Conservation (phyloP, 35 echinoderm and acorn worm genomes). For the Anneissia japonica region DNA sequence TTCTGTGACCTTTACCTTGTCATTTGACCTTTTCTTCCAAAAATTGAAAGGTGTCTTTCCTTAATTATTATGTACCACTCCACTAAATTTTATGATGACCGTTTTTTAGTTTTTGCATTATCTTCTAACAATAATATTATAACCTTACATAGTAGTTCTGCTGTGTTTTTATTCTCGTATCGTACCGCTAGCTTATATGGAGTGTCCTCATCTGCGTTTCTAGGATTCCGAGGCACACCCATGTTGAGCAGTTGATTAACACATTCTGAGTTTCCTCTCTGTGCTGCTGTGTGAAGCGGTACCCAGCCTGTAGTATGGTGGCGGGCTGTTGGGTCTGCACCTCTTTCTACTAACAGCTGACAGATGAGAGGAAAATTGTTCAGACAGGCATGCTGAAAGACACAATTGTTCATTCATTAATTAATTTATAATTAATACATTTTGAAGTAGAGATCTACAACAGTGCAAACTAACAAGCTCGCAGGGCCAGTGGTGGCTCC, state of each 20-base stretch:
- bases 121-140: neutral
- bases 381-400: conserved; percentile 21
- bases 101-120: neutral
- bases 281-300: conserved; percentile 86
- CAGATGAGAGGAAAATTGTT: conserved; percentile 30
- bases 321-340: conserved; percentile 78
- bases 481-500: too few relatives aligned
- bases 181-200: conserved; percentile 69
- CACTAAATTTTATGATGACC: neutral
- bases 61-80: neutral
- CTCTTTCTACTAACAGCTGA: conserved; percentile 38
- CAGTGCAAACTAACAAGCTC: too few relatives aligned
- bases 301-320: conserved; percentile 96
- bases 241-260: conserved; percentile 42
- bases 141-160: conserved; percentile 63
- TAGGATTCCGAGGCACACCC: conserved; percentile 73
- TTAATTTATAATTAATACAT: too few relatives aligned
- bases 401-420: too few relatives aligned
- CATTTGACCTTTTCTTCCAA: neutral
- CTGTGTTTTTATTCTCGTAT: conserved; percentile 40
- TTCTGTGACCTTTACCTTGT: neutral
- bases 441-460: too few relatives aligned
- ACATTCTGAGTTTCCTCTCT: conserved; percentile 61
- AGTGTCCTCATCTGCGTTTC: conserved; percentile 80
- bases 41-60: neutral